phyloP scores from a whole-genome alignment of 2,888 invertebrate species.

The Trichopoda pennipes region DNA sequence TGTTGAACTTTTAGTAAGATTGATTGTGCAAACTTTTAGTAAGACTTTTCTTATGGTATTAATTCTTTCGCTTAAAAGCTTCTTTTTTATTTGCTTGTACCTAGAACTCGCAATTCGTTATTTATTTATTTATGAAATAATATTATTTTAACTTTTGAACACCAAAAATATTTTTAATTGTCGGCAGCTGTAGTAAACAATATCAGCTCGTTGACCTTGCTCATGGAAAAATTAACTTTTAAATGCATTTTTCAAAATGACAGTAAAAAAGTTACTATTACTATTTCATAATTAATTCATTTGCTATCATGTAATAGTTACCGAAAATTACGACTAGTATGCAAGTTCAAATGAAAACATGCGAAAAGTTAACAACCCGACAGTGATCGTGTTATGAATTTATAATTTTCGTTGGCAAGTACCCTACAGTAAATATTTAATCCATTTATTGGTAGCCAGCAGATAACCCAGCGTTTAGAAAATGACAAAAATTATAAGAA shows the following conservation, averaged over 20 bases:
- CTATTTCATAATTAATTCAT: constrained; percentile 11
- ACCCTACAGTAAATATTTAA: constrained; percentile 6
- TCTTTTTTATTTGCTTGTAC: too few species aligned
- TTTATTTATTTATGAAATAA: too few species aligned
- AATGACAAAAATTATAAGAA: too few species aligned
- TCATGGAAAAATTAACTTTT: neutral
- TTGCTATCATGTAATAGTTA: constrained; percentile 3
- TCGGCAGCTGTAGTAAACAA: neutral
- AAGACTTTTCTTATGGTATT: too few species aligned
- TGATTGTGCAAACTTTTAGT: too few species aligned
- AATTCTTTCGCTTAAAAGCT: too few species aligned
- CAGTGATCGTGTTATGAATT: constrained; percentile 44
- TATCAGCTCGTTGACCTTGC: constrained; percentile 30
- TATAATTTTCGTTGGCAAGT: constrained; percentile 16
- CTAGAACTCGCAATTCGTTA: too few species aligned
- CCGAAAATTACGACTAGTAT: constrained; percentile 34
- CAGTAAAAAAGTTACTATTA: constrained; percentile 10
- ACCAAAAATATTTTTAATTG: neutral
- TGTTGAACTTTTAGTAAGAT: too few species aligned
- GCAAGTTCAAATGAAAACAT: constrained; percentile 45
- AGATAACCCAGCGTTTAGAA: too few species aligned
- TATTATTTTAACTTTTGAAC: too few species aligned
- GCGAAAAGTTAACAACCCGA: constrained; percentile 45
- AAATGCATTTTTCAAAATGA: constrained; percentile 34
- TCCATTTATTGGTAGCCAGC: neutral